These are phyloP conservation scores for Macrotus californicus DNA, from an alignment of 2,113 vertebrate genomes.

Conservation along the genomic window DNA sequence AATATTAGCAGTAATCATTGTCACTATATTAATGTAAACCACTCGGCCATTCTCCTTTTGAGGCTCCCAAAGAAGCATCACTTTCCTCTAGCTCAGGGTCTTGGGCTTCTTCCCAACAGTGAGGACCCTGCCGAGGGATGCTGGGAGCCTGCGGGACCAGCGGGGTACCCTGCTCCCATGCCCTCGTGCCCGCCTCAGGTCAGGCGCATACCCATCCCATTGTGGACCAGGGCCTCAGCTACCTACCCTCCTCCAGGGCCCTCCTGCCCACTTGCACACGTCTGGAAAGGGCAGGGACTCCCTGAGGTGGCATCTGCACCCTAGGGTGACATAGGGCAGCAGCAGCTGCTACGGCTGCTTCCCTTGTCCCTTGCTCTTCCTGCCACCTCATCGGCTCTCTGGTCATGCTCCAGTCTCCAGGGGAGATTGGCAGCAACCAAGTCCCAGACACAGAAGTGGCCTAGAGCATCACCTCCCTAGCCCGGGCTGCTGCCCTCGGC, in stretches of 20 bases:
- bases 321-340: neutral
- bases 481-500: neutral
- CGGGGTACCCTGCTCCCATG: rapidly evolving
- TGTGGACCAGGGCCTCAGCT: neutral
- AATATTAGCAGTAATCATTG: neutral
- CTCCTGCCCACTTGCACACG: rapidly evolving
- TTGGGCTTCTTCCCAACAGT: neutral
- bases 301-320: neutral
- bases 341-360: neutral
- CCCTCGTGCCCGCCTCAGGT: neutral
- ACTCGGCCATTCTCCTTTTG: neutral
- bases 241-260: neutral
- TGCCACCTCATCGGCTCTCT: neutral
- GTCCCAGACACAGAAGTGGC: neutral
- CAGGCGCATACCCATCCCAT: neutral
- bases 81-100: neutral
- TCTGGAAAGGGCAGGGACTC: neutral
- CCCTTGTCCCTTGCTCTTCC: neutral
- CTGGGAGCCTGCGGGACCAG: neutral
- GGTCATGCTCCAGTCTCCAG: slow-evolving; percentile 4
- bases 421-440: neutral
- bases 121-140: neutral
- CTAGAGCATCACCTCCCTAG: neutral
- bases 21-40: neutral
- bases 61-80: neutral